Percentiles rank a stretch among this genome's conserved stretches.
phyloP scores from a whole-genome alignment of 1,140 invertebrate species.

The Trichogramma pretiosum region DNA sequence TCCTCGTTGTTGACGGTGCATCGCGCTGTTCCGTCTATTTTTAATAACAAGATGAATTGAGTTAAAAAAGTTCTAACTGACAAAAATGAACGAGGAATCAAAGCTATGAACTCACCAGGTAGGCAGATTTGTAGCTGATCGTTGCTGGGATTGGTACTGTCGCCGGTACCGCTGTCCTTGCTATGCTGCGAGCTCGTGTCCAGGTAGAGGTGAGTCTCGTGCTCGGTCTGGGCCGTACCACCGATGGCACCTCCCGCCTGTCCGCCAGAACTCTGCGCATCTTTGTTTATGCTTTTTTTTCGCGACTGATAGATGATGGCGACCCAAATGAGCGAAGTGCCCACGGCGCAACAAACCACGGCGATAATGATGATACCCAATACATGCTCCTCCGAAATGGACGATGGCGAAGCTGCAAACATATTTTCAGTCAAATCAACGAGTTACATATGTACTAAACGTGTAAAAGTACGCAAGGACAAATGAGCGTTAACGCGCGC shows the following conservation, averaged over 20 bases:
- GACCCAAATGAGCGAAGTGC: constrained; percentile 85
- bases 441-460: no score
- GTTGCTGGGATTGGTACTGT: constrained; percentile 51
- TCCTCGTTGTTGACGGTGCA: constrained; percentile 35
- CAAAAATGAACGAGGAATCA: neutral
- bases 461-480: no score
- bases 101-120: constrained; percentile 28
- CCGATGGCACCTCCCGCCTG: constrained; percentile 17
- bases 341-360: constrained; percentile 80
- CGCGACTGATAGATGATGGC: constrained; percentile 83
- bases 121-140: constrained; percentile 46
- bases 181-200: constrained; percentile 46
- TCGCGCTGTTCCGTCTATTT: constrained; percentile 31
- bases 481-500: no score
- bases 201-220: constrained; percentile 37
- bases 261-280: constrained; percentile 19
- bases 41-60: constrained; percentile 22
- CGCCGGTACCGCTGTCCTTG: constrained; percentile 54
- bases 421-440: no score
- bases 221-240: constrained; percentile 20
- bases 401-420: constrained; percentile 27
- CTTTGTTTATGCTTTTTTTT: constrained; percentile 52
- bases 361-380: constrained; percentile 81
- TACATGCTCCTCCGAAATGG: constrained; percentile 56
- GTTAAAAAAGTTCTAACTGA: neutral